phyloP scores from a whole-genome alignment of 30 jellyfish, hydroid and myxozoan genomes.

The Cassiopea andromeda region DNA sequence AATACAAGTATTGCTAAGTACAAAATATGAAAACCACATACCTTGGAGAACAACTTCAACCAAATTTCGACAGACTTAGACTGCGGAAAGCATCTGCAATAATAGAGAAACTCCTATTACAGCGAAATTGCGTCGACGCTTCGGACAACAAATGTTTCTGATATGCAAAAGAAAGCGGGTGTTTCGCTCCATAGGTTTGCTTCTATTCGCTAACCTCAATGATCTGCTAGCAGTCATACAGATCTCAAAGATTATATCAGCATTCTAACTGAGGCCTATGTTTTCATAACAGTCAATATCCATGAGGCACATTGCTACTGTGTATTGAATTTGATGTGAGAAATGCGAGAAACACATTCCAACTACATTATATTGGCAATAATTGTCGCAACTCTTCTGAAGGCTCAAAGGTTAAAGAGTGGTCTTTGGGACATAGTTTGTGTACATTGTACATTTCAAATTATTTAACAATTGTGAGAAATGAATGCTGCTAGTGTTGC shows the following conservation, averaged over 20 bases:
- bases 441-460: too few relatives aligned
- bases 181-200: neutral
- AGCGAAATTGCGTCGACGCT: neutral
- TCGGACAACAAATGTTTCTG: neutral
- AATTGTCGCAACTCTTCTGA: neutral
- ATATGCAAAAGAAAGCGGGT: neutral
- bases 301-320: neutral
- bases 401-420: too few relatives aligned
- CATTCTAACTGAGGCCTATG: neutral
- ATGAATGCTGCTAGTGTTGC: too few relatives aligned
- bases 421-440: too few relatives aligned
- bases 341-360: neutral
- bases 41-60: neutral
- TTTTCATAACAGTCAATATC: conserved; percentile 5
- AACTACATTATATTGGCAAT: neutral
- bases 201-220: neutral
- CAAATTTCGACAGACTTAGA: neutral
- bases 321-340: neutral
- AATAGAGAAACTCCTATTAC: neutral
- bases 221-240: neutral
- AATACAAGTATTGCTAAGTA: neutral
- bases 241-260: neutral
- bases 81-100: neutral
- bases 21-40: neutral
- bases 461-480: too few relatives aligned